These are phyloP conservation scores for Caenorhabditis angaria DNA, from an alignment of 2,888 invertebrate species.

Conservation along the genomic window DNA sequence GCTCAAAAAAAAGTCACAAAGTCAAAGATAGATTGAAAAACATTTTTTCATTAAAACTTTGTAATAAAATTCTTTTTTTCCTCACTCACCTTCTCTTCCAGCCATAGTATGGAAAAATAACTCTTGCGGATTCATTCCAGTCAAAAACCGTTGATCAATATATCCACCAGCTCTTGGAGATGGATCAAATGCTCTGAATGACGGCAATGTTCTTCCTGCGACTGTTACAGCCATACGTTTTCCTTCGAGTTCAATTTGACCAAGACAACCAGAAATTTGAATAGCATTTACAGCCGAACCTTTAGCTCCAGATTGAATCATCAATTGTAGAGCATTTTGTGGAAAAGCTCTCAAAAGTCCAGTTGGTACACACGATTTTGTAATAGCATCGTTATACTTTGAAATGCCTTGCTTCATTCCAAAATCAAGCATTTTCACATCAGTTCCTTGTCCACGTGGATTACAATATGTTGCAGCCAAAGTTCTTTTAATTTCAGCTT, in stretches of 20 bases:
- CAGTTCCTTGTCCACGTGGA: slow-evolving; percentile 72
- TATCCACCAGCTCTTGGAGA: slow-evolving; percentile 81
- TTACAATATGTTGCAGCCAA: slow-evolving; percentile 70
- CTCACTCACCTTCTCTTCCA: slow-evolving; percentile 96
- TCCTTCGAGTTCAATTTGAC: slow-evolving; percentile 98
- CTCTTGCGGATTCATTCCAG: slow-evolving; percentile 96
- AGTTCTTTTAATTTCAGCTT: slow-evolving; percentile 70
- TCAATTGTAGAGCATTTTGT: slow-evolving; percentile 92
- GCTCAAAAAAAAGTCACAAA: neutral
- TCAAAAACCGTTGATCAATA: slow-evolving; percentile 93
- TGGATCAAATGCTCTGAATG: slow-evolving; percentile 77
- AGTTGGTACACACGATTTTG: slow-evolving; percentile 83
- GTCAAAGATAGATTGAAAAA: neutral
- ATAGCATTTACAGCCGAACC: slow-evolving; percentile 83
- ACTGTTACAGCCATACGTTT: slow-evolving; percentile 87
- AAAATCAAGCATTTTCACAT: slow-evolving; percentile 82
- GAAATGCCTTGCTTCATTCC: slow-evolving; percentile 85
- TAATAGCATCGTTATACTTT: slow-evolving; percentile 87
- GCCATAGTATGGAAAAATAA: slow-evolving; percentile 99
- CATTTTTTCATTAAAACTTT: neutral
- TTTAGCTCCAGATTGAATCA: slow-evolving; percentile 98
- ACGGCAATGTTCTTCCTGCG: slow-evolving; percentile 87
- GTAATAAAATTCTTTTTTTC: too few relatives aligned
- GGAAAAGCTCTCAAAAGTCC: slow-evolving; percentile 90
- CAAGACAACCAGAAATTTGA: slow-evolving; percentile 90